These are phyloP conservation scores for Boloria euphrosyne DNA, from an alignment of 2,888 invertebrate species.

Conservation along the genomic window DNA sequence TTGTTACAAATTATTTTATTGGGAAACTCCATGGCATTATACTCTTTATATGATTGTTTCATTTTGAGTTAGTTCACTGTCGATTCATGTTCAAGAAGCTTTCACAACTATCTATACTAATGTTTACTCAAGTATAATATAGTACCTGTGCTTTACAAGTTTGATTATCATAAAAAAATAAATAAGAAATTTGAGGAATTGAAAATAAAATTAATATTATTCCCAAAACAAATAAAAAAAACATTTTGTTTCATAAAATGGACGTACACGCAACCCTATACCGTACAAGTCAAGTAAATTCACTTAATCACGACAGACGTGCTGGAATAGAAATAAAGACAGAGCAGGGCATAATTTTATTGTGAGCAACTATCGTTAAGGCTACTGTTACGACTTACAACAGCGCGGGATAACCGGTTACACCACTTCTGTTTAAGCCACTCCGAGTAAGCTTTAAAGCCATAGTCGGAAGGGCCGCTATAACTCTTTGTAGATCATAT, in stretches of 20 bases:
- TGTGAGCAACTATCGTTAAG: conserved; percentile 69
- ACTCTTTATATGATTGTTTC: neutral
- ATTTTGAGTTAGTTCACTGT: too few relatives aligned
- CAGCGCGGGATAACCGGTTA: conserved; percentile 65
- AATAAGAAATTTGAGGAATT: too few relatives aligned
- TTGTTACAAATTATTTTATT: conserved; percentile 8
- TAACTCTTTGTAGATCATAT: conserved; percentile 43
- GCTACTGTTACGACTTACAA: conserved; percentile 75
- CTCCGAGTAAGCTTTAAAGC: conserved; percentile 56
- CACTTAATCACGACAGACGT: conserved; percentile 17
- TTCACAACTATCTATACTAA: too few relatives aligned
- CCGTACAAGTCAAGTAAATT: conserved; percentile 5
- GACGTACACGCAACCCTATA: conserved; percentile 4
- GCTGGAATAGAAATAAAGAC: conserved; percentile 48
- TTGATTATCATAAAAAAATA: too few relatives aligned
- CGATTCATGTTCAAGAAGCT: too few relatives aligned
- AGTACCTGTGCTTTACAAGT: too few relatives aligned
- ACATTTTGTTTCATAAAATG: conserved; percentile 3
- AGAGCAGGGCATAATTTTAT: conserved; percentile 67
- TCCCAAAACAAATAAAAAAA: neutral
- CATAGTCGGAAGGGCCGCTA: conserved; percentile 46
- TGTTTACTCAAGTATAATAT: too few relatives aligned
- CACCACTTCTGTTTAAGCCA: conserved; percentile 63
- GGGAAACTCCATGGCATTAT: conserved; percentile 1
- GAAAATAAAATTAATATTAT: too few relatives aligned